Evolutionary conservation across 2,113 vertebrate genomes (phyloP), one percentile per base, ranked within the genome.

Genomic region (Apodemus speciosus): DNA sequence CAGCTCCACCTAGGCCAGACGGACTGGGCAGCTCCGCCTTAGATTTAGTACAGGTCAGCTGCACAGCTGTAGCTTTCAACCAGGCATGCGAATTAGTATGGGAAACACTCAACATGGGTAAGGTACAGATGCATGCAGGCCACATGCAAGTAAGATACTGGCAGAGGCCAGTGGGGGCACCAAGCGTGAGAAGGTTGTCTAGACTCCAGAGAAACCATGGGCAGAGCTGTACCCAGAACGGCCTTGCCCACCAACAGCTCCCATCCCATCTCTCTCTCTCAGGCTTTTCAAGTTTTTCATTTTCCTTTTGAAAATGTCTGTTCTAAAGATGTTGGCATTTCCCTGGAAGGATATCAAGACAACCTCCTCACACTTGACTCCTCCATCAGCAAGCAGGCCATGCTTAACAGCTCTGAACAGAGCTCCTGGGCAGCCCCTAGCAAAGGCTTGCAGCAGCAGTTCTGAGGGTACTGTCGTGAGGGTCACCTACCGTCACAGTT

Each of bases 401-500:
- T 2, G 27, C 4, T 25, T 1, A 72, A 49, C 62, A 76, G 81
- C 56, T 8, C n/a, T 10, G 9, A 32, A 43, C 46, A 40, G 32
- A 69, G 27, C 9, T 3, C 6, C 30, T 6, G 4, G 46, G 85
- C 88, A 77, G 72, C 35, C 46, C 71, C 94, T 23, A 27, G 66
- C 62, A 88, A 58, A 80, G 62, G 53, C 0, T 2, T 40, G 62
- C 58, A 75, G 7, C 77, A 90, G 80, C 11, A 0, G 40, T 38
- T 75, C 0, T 30, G 32, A 23, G 0, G 38, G 77, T 60, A 53
- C 30, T 60, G 13, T 71, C 14, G 9, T 2, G 21, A 75, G 38
- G 25, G 10, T 40, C 96, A 98, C 98, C 97, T 98, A 98, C 98
- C 96, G 97, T 92, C 88, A 96, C 76, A n/a, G 88, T 97, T 62